Conservation (phyloP, 2,888 invertebrate species). For the Acanthosepion lycidas region DNA sequence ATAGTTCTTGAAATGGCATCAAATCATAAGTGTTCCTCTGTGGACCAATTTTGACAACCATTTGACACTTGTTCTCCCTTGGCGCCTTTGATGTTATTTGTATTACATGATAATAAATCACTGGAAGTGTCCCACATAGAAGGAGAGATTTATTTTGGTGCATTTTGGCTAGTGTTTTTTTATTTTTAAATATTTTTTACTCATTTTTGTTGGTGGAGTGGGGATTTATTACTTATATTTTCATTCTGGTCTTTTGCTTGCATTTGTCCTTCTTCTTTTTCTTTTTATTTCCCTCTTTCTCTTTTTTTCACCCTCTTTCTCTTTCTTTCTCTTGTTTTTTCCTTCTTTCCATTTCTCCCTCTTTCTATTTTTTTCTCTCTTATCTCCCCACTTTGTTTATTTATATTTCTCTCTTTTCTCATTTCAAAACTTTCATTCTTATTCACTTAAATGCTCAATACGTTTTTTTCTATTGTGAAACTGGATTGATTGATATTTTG, state of each 20-base stretch:
- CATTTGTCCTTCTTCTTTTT: background rate
- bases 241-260: background rate
- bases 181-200: background rate
- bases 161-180: background rate
- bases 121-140: background rate
- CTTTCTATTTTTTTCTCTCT: background rate
- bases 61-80: background rate
- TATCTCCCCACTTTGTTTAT: background rate
- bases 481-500: too few relatives aligned
- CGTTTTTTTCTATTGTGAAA: too few relatives aligned
- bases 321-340: background rate
- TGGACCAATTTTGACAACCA: background rate
- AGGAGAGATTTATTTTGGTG: background rate
- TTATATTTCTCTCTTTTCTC: background rate
- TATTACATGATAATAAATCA: background rate
- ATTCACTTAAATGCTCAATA: too few relatives aligned
- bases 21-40: background rate
- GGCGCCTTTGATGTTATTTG: slow-evolving; percentile 33
- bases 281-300: background rate
- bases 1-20: background rate
- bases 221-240: background rate
- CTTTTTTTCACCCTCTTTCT: background rate
- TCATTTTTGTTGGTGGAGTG: background rate
- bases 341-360: background rate
- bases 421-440: too few relatives aligned